phyloP scores from a whole-genome alignment of 2,797 vertebrate species.

The Centroberyx gerrardi region DNA sequence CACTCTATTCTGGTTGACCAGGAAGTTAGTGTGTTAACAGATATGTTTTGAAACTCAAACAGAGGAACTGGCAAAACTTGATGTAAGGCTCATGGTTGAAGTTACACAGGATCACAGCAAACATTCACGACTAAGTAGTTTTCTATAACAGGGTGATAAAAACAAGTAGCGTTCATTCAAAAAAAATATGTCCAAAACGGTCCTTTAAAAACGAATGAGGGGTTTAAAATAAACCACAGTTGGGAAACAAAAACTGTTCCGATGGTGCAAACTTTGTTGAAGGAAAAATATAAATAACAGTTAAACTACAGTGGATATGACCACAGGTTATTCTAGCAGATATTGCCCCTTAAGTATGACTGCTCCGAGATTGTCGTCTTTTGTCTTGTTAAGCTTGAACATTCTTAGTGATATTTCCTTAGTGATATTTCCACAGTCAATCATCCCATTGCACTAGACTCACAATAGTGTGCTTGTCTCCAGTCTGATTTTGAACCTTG shows the following conservation, averaged over 20 bases:
- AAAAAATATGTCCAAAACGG: conserved; percentile 1
- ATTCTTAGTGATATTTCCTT: conserved; percentile 48
- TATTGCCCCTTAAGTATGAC: conserved; percentile 54
- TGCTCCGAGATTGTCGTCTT: conserved; percentile 76
- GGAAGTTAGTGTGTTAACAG: conserved; percentile 68
- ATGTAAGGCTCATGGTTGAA: conserved; percentile 50
- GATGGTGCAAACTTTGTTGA: conserved; percentile 41
- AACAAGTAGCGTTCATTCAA: conserved; percentile 9
- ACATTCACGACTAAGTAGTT: conserved; percentile 37
- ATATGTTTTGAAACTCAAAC: conserved; percentile 49
- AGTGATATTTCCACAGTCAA: conserved; percentile 32
- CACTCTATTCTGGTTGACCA: conserved; percentile 29
- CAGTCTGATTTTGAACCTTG: conserved; percentile 16
- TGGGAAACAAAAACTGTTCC: conserved; percentile 30
- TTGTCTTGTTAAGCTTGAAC: conserved; percentile 59
- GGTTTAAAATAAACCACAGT: conserved; percentile 31
- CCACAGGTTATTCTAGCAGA: conserved; percentile 49
- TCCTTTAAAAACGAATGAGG: conserved; percentile 34
- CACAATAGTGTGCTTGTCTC: conserved; percentile 34
- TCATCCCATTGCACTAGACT: conserved; percentile 35
- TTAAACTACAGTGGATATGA: conserved; percentile 62
- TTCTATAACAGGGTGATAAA: conserved; percentile 32
- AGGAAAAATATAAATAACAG: conserved; percentile 77
- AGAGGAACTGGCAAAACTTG: conserved; percentile 54
- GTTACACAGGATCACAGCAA: conserved; percentile 52